These are phyloP conservation scores for Cisticola juncidis DNA, from an alignment of 2,113 vertebrate genomes.

Conservation along the genomic window DNA sequence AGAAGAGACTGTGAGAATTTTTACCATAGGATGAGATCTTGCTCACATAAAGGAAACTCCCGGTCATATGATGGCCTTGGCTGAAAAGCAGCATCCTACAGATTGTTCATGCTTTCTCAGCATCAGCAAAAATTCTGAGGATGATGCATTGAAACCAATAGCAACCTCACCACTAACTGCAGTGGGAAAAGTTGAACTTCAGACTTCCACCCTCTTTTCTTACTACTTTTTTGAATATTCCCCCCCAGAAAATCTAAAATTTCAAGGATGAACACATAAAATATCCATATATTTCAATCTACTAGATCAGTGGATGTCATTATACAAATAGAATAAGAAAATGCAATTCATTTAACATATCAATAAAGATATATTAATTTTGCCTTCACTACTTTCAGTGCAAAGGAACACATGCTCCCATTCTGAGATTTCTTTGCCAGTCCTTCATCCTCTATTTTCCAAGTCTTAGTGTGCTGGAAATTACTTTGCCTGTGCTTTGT, in stretches of 20 bases:
- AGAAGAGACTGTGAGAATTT: neutral
- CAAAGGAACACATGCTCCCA: neutral
- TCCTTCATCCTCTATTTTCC: neutral
- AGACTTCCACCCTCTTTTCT: neutral
- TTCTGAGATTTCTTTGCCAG: neutral
- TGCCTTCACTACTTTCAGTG: neutral
- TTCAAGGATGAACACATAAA: neutral
- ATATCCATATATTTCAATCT: neutral
- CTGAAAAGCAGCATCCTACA: neutral
- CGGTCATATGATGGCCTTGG: neutral
- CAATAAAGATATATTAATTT: neutral
- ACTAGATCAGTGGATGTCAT: neutral
- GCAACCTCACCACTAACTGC: neutral
- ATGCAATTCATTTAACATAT: neutral
- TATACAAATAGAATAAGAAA: neutral
- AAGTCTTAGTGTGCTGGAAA: accelerated
- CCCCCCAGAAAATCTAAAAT: neutral
- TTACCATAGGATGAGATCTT: neutral
- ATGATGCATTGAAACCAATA: neutral
- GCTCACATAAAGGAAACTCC: neutral
- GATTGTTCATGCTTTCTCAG: neutral
- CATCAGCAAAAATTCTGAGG: neutral
- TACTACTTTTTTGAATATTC: neutral
- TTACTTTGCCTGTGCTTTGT: neutral
- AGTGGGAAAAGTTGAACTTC: neutral